Evolutionary conservation across 2,888 invertebrate species (phyloP), one percentile per base, ranked within the genome.

Genomic region (Branchipolynoe longqiensis): DNA sequence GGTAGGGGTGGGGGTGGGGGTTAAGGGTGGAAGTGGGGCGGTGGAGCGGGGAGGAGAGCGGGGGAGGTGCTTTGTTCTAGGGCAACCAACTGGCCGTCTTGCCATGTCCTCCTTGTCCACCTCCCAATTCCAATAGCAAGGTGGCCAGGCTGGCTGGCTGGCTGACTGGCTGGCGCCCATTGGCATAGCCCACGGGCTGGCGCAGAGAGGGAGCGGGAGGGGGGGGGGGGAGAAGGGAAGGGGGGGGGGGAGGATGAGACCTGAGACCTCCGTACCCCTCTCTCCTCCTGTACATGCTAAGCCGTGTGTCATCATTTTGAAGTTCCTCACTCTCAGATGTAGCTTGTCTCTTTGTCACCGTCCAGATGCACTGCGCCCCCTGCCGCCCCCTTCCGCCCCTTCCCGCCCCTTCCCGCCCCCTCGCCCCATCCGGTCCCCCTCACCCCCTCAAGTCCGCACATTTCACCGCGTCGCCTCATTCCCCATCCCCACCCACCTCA

Each of bases 111-210:
- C 78, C n/a, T 48, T 78, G 78, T 78, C 78, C 78, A 78, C 0
- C 48, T 22, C 78, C 78, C 78, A 78, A 78, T 78, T 78, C 78
- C 78, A 33, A 78, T 78, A 78, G 78, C n/a, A n/a, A n/a, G n/a
- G n/a, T n/a, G n/a, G n/a, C n/a, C n/a, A n/a, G n/a, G n/a, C n/a
- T n/a, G n/a, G n/a, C n/a, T n/a, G n/a, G n/a, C n/a, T n/a, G n/a
- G 18, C 8, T 18, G 8, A 48, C 48, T 69, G 36, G 38, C 2
- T 14, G 36, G 69, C 6, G 36, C 36, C 69, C 69, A 69, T 38
- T 69, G 69, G 69, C 69, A 62, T 1, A 62, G 62, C 28, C 62
- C 62, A 31, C 62, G 62, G 69, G 36, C 69, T 36, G 36, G 48
- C 8, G 48, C 8, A 48, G 48, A 18, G 8, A n/a, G n/a, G n/a